Evolutionary conservation across 2,888 invertebrate species (phyloP).

Genomic region (Archaeoteleia sp.): DNA sequence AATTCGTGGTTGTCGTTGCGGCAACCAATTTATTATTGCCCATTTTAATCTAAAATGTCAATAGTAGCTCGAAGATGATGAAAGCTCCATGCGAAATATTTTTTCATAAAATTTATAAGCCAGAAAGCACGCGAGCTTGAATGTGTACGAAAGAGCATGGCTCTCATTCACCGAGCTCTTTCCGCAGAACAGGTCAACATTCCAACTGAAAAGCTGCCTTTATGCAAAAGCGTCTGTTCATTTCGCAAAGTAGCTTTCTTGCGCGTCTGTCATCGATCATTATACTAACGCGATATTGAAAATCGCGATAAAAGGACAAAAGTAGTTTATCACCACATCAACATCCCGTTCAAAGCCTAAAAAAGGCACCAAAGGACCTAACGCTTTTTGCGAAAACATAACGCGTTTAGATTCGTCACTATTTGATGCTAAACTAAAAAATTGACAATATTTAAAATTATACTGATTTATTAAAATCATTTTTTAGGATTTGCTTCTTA

Average conservation of each 20-base stretch:
- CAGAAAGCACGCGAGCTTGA: neutral
- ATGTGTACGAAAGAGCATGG: neutral
- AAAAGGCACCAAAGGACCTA: no score
- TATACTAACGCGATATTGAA: slow-evolving; percentile 22
- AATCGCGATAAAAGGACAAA: slow-evolving; percentile 18
- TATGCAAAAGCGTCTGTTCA: slow-evolving; percentile 37
- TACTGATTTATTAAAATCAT: no score
- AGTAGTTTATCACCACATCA: slow-evolving; percentile 32
- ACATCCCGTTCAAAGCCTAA: no score
- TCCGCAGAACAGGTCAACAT: neutral
- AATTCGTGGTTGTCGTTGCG: no score
- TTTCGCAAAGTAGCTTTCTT: slow-evolving; percentile 50
- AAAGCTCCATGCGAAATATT: slow-evolving; percentile 8
- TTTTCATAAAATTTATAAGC: neutral
- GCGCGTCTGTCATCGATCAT: slow-evolving; percentile 29
- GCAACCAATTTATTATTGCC: no score
- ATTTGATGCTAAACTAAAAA: no score
- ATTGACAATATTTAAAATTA: no score
- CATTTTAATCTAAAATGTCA: no score
- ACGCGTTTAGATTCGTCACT: no score
- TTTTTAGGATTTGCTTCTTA: no score
- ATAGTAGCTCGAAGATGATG: neutral
- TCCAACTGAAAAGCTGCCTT: slow-evolving; percentile 15
- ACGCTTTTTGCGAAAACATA: no score
- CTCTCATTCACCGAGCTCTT: slow-evolving; percentile 15